A percentile compares a stretch with the other conserved stretches of the same genome.
phyloP scores from a whole-genome alignment of 2,888 invertebrate genomes.

The Drosophila histrio region DNA sequence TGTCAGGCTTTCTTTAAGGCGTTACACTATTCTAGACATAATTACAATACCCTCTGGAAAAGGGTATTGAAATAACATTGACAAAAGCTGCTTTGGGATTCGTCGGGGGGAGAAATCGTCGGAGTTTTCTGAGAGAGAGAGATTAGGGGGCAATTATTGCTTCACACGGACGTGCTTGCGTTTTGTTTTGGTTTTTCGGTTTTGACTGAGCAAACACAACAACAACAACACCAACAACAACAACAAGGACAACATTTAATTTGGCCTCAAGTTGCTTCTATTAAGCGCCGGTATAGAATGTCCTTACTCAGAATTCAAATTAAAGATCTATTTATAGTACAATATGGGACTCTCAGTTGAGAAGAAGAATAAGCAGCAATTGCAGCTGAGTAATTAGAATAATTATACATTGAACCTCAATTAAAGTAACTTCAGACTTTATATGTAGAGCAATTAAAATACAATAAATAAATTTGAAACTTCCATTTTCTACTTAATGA shows the following conservation, averaged over 20 bases:
- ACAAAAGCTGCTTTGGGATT: conserved; percentile 33
- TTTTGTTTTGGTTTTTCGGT: conserved; percentile 60
- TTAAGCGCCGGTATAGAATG: conserved; percentile 76
- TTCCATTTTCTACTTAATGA: no score
- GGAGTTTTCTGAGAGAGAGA: conserved; percentile 13
- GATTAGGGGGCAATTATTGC: conserved; percentile 80
- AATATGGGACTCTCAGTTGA: no score
- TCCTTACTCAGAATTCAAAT: conserved; percentile 61
- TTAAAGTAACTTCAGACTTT: background rate
- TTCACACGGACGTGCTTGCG: conserved; percentile 61
- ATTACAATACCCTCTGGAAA: background rate
- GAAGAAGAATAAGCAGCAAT: background rate
- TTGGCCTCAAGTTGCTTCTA: conserved; percentile 24
- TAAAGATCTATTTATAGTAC: background rate
- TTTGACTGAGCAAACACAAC: conserved; percentile 56
- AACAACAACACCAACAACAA: conserved; percentile 4
- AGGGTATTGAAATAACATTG: background rate
- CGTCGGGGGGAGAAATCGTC: background rate
- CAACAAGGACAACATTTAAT: conserved; percentile 10
- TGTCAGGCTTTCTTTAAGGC: no score
- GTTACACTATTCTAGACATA: background rate
- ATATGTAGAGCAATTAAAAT: background rate
- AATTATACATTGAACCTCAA: background rate
- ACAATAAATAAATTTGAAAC: background rate
- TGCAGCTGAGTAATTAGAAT: background rate